Percentiles rank a stretch among this genome's conserved stretches.
Conservation (phyloP, 2,797 vertebrate genomes). For the Falco biarmicus region DNA sequence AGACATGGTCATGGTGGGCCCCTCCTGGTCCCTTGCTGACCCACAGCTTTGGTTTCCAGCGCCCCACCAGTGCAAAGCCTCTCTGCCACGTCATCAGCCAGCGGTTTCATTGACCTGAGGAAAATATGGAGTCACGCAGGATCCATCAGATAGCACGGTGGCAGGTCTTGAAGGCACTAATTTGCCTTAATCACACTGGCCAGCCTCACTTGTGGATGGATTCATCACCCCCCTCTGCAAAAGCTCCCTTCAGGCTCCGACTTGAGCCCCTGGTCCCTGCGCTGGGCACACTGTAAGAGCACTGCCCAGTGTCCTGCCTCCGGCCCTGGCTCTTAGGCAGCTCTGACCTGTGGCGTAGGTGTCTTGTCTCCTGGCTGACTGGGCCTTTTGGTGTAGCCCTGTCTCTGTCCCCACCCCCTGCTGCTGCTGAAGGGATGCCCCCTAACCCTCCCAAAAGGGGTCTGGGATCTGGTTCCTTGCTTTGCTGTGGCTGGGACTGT, state of each 20-base stretch:
- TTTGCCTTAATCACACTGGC: background rate
- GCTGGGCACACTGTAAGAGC: background rate
- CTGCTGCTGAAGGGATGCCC: background rate
- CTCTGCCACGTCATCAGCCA: background rate
- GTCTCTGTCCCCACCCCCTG: background rate
- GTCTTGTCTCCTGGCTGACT: background rate
- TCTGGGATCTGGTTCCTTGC: background rate
- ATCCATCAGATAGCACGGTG: background rate
- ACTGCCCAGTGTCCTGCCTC: background rate
- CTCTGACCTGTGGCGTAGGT: background rate
- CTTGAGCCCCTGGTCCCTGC: background rate
- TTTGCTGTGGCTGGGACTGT: background rate
- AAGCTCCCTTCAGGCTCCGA: background rate
- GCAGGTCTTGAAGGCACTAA: background rate
- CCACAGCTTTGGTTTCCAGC: background rate
- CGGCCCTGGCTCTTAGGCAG: too few species aligned
- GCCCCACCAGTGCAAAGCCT: too few species aligned
- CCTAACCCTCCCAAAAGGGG: background rate
- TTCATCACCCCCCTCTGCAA: background rate
- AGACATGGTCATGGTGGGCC: background rate
- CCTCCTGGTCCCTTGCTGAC: background rate
- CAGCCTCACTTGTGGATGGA: background rate
- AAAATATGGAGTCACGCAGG: background rate
- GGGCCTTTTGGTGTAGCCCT: background rate
- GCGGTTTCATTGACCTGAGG: background rate